Evolutionary conservation across 2,113 vertebrate genomes (phyloP).

Genomic region (Glaucidium brasilianum): DNA sequence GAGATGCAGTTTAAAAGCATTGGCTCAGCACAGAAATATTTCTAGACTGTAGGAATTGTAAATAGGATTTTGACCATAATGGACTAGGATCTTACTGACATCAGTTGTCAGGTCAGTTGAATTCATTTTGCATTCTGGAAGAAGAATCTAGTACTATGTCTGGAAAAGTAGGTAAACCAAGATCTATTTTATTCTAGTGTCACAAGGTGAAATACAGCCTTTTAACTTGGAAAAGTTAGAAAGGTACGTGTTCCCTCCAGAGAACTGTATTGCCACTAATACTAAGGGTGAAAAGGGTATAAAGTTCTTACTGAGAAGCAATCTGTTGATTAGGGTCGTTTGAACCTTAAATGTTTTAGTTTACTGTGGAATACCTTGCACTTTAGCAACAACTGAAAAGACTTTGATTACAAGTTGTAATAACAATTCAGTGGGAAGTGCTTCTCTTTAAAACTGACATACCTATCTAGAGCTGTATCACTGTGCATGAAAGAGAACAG

Average conservation of each 20-base stretch:
- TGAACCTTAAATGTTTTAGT: background rate
- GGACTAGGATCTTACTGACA: background rate
- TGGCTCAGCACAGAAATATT: background rate
- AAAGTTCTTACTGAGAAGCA: conserved; percentile 6
- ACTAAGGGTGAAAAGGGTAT: background rate
- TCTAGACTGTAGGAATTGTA: background rate
- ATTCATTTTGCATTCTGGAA: conserved; percentile 26
- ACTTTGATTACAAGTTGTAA: background rate
- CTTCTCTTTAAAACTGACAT: background rate
- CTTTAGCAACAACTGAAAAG: background rate
- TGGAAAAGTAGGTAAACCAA: conserved; percentile 15
- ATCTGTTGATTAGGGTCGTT: background rate
- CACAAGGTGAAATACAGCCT: conserved; percentile 30
- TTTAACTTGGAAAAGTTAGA: conserved; percentile 33
- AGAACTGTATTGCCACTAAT: background rate
- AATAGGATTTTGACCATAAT: conserved; percentile 18
- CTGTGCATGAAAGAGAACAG: background rate
- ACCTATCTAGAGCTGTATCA: background rate
- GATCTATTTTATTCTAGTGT: conserved; percentile 17
- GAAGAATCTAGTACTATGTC: background rate
- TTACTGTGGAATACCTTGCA: background rate
- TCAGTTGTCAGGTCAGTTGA: background rate
- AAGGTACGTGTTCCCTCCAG: background rate
- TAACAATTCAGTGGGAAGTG: background rate
- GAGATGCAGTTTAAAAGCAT: background rate